Conservation (phyloP, 2,113 vertebrate genomes). For the Brachyistius frenatus region DNA sequence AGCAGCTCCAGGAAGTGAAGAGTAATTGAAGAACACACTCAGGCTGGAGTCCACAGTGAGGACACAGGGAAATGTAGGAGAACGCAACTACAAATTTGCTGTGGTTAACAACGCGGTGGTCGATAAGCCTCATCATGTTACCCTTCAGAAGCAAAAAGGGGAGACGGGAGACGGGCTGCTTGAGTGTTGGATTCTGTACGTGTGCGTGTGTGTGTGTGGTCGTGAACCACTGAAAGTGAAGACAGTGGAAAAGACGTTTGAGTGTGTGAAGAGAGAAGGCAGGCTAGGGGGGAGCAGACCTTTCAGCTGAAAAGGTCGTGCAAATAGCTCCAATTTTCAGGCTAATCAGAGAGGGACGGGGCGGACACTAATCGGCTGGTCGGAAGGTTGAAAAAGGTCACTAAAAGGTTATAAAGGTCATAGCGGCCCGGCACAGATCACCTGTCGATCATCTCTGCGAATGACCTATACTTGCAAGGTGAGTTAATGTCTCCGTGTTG, state of each 20-base stretch:
- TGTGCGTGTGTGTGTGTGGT: constrained; percentile 22
- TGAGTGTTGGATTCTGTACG: constrained; percentile 20
- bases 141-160: constrained; percentile 77
- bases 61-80: constrained; percentile 51
- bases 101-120: constrained; percentile 76
- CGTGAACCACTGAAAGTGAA: constrained; percentile 51
- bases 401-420: constrained; percentile 72
- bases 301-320: constrained; percentile 76
- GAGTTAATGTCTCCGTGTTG: constrained; percentile 48
- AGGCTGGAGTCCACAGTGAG: constrained; percentile 39
- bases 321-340: constrained; percentile 66
- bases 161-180: constrained; percentile 61
- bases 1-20: constrained; percentile 26
- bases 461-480: constrained; percentile 71
- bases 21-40: constrained; percentile 52
- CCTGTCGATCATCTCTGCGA: constrained; percentile 67
- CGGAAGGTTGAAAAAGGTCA: constrained; percentile 75
- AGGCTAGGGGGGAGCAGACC: constrained; percentile 64
- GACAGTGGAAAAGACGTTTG: constrained; percentile 35
- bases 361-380: constrained; percentile 73
- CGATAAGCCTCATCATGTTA: constrained; percentile 78
- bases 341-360: constrained; percentile 67
- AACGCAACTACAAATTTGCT: constrained; percentile 72
- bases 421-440: constrained; percentile 46
- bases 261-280: constrained; percentile 52